phyloP scores from a whole-genome alignment of 37 sponge, comb jelly and placozoan species.

The Hormiphora californensis region DNA sequence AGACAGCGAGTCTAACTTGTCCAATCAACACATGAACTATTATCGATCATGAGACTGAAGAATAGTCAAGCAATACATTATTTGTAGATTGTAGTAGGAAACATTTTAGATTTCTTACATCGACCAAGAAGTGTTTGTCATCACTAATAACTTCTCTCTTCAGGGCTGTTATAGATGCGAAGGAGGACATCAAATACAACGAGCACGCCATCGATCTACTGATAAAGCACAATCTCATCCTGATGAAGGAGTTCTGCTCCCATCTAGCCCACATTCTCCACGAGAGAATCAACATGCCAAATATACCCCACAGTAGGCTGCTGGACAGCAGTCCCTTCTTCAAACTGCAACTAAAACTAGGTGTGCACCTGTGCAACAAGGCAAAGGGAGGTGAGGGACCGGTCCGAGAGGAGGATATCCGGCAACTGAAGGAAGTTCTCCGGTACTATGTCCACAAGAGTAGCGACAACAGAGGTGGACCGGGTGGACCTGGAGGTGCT shows the following conservation, averaged over 20 bases:
- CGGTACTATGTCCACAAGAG: slow-evolving; percentile 10
- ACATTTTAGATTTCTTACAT: no score
- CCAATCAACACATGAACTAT: no score
- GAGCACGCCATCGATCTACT: slow-evolving; percentile 87
- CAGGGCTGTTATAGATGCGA: slow-evolving; percentile 69
- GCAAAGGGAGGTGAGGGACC: neutral
- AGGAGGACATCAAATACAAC: slow-evolving; percentile 93
- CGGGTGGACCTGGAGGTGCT: no score
- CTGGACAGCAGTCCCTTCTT: slow-evolving; percentile 37
- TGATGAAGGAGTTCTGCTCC: slow-evolving; percentile 80
- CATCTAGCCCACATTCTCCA: slow-evolving; percentile 78
- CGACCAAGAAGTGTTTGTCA: no score
- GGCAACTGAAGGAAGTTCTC: slow-evolving; percentile 30
- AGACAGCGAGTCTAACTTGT: no score
- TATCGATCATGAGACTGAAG: no score
- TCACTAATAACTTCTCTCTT: neutral
- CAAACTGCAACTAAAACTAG: slow-evolving; percentile 36
- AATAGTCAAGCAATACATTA: no score
- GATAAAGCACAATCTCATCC: slow-evolving; percentile 81
- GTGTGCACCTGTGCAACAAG: slow-evolving; percentile 27
- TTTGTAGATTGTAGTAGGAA: no score
- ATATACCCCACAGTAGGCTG: slow-evolving; percentile 1
- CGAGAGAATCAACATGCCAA: neutral
- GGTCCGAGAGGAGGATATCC: slow-evolving; percentile 41
- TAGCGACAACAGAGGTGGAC: no score